Conservation (phyloP, 2,888 invertebrate genomes). For the Cantharis lateralis region DNA sequence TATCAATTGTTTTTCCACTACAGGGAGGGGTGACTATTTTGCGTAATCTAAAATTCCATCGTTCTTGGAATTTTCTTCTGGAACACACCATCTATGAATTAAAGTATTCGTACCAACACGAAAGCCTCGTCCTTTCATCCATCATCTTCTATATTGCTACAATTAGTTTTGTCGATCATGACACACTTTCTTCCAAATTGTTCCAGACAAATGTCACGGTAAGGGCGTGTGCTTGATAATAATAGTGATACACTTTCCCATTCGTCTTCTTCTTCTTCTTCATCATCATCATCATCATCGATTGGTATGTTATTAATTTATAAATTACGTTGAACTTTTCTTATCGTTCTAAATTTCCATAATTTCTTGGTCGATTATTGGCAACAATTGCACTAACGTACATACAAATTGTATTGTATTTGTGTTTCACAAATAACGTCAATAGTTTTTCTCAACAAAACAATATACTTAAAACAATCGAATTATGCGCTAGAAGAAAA, state of each 20-base stretch:
- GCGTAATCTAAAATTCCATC: slow-evolving; percentile 43
- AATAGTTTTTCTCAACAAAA: slow-evolving; percentile 26
- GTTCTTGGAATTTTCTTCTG: slow-evolving; percentile 39
- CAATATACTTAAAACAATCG: slow-evolving; percentile 5
- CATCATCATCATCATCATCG: not conserved
- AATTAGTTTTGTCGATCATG: not conserved
- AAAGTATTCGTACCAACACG: not conserved
- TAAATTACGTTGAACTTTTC: slow-evolving; percentile 1
- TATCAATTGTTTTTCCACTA: slow-evolving; percentile 27
- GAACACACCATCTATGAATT: slow-evolving; percentile 3
- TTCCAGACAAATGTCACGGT: slow-evolving; percentile 17
- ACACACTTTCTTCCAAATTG: slow-evolving; percentile 20
- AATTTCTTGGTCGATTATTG: slow-evolving; percentile 19
- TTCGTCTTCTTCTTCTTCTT: not conserved
- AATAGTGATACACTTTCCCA: slow-evolving; percentile 30
- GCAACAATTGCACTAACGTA: slow-evolving; percentile 25
- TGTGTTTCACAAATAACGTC: slow-evolving; percentile 23
- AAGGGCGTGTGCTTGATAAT: slow-evolving; percentile 18
- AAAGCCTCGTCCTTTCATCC: not conserved
- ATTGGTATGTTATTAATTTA: not conserved
- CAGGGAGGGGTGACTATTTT: slow-evolving; percentile 43
- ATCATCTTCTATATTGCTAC: not conserved
- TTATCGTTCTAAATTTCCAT: slow-evolving; percentile 16
- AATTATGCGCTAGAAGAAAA: slow-evolving; percentile 10
- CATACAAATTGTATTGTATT: slow-evolving; percentile 28